Percentiles rank a stretch among this genome's conserved stretches.
Conservation (phyloP, 2,888 invertebrate species). For the Pterostichus madidus region DNA sequence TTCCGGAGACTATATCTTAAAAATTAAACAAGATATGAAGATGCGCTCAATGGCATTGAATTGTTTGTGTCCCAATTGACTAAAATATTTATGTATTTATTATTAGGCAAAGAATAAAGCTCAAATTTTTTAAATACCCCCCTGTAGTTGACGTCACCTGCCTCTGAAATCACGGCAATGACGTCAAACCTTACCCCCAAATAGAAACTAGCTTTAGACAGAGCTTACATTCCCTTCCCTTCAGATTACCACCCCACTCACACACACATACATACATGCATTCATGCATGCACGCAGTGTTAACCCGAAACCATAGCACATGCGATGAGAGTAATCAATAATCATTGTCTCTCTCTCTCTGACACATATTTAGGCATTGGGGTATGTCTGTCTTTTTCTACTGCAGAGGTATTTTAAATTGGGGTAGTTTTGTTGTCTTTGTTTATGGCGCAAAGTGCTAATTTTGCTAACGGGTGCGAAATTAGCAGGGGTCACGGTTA, state of each 20-base stretch:
- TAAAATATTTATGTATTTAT: too few relatives aligned
- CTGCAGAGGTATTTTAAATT: not conserved
- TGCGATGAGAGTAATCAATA: constrained; percentile 21
- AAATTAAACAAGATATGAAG: too few relatives aligned
- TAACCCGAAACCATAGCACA: constrained; percentile 29
- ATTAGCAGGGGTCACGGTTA: not conserved
- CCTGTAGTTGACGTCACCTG: constrained; percentile 14
- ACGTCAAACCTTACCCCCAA: not conserved
- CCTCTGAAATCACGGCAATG: constrained; percentile 12
- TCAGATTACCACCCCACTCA: not conserved
- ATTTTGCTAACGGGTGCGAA: not conserved
- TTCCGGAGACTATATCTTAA: too few relatives aligned
- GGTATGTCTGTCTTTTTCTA: not conserved
- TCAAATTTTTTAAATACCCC: too few relatives aligned
- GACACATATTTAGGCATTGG: not conserved
- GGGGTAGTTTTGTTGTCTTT: not conserved
- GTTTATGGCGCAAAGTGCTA: not conserved
- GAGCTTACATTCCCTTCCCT: too few relatives aligned
- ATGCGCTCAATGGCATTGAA: too few relatives aligned
- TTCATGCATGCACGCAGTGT: not conserved
- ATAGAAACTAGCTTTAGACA: too few relatives aligned
- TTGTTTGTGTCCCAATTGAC: too few relatives aligned
- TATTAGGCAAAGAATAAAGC: too few relatives aligned
- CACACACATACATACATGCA: not conserved
- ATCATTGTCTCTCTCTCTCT: not conserved